These are phyloP conservation scores for Lepidotrigona ventralis DNA, from an alignment of 1,140 invertebrate species.

Conservation along the genomic window DNA sequence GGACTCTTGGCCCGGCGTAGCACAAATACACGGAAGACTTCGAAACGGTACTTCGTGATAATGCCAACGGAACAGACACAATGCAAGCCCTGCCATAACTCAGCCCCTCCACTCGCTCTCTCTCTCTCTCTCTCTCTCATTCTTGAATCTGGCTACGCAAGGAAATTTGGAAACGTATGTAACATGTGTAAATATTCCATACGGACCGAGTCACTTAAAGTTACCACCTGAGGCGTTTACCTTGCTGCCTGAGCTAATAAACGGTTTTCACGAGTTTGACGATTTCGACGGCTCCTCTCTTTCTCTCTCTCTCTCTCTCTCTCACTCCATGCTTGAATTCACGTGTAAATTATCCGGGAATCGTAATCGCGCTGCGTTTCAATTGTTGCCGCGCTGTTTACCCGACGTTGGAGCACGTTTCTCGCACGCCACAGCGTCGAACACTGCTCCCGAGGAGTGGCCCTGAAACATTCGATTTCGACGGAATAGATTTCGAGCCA, in stretches of 20 bases:
- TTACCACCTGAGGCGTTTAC: conserved; percentile 49
- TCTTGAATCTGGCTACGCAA: not conserved
- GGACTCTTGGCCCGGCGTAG: conserved; percentile 69
- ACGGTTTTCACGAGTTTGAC: conserved; percentile 39
- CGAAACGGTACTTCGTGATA: conserved; percentile 66
- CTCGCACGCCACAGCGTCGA: not conserved
- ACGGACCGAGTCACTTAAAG: conserved; percentile 45
- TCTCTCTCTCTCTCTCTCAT: not conserved
- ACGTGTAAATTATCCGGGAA: conserved; percentile 41
- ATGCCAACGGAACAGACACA: conserved; percentile 68
- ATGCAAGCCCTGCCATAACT: conserved; percentile 68
- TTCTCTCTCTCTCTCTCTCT: too few relatives aligned
- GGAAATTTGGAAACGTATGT: not conserved
- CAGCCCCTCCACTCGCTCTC: not conserved
- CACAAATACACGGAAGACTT: conserved; percentile 61
- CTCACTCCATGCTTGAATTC: not conserved
- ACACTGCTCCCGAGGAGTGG: not conserved
- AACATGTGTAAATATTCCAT: conserved; percentile 49
- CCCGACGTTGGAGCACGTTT: conserved; percentile 4
- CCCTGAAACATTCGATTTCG: not conserved
- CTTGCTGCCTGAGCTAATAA: conserved; percentile 44
- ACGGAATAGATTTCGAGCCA: conserved; percentile 4
- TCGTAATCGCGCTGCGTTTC: conserved; percentile 24
- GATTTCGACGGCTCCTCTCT: conserved; percentile 15
- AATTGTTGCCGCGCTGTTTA: conserved; percentile 43